Conservation (phyloP, 2,888 invertebrate genomes). For the Hirtodrosophila histrioides region DNA sequence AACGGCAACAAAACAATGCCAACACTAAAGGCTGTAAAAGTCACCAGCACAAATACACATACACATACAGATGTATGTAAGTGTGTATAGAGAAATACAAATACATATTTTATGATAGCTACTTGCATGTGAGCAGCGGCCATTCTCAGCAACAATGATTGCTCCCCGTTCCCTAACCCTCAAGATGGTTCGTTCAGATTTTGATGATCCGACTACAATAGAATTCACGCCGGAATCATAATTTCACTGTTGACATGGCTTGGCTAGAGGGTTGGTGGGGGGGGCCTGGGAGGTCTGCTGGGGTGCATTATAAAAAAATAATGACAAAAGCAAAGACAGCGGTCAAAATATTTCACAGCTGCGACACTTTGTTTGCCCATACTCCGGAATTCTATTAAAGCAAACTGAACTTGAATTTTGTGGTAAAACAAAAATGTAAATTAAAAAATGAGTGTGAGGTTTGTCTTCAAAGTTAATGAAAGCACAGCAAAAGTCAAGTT, state of each 20-base stretch:
- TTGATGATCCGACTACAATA: constrained; percentile 63
- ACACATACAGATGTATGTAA: too few relatives aligned
- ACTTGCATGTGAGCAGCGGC: constrained; percentile 37
- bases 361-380: constrained; percentile 18
- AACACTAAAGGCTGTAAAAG: constrained; percentile 46
- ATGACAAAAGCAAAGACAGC: constrained; percentile 21
- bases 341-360: constrained; percentile 39
- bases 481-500: too few relatives aligned
- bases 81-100: constrained; percentile 28
- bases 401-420: too few relatives aligned
- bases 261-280: neutral
- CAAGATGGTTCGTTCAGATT: constrained; percentile 55
- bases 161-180: constrained; percentile 21
- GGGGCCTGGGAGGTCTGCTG: neutral
- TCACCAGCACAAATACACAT: constrained; percentile 19
- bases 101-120: constrained; percentile 53
- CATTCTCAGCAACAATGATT: constrained; percentile 14
- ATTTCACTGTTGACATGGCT: constrained; percentile 65
- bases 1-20: constrained; percentile 26
- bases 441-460: too few relatives aligned
- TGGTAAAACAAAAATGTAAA: too few relatives aligned
- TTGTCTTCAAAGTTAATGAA: too few relatives aligned
- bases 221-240: constrained; percentile 56
- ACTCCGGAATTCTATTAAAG: too few relatives aligned
- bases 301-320: neutral